A percentile compares a stretch with the other conserved stretches of the same genome.
These are phyloP conservation scores for Aproaerema taeniolella DNA, from an alignment of 2,888 invertebrate species.

Conservation along the genomic window DNA sequence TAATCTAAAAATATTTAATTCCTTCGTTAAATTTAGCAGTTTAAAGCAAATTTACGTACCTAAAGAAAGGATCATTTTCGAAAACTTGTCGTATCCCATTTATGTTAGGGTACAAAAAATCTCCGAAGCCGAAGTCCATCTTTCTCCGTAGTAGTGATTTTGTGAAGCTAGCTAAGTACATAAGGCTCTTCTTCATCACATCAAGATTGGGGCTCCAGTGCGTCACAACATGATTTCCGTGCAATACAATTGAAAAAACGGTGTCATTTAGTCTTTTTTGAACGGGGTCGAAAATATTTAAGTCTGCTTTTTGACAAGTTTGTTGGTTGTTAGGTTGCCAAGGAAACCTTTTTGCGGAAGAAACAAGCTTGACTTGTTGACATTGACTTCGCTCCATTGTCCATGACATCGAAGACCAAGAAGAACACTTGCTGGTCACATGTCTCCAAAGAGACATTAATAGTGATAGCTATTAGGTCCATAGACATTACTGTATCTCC, in stretches of 20 bases:
- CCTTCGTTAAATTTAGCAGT: too few species aligned
- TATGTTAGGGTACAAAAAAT: slow-evolving; percentile 58
- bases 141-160: slow-evolving; percentile 40
- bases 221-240: slow-evolving; percentile 53
- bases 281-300: slow-evolving; percentile 40
- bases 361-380: slow-evolving; percentile 2
- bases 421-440: neutral
- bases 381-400: neutral
- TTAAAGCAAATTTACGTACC: slow-evolving; percentile 39
- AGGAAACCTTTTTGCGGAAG: slow-evolving; percentile 54
- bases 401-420: neutral
- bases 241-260: slow-evolving; percentile 31
- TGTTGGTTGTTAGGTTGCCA: slow-evolving; percentile 54
- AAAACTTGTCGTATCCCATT: slow-evolving; percentile 52
- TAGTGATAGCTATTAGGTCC: neutral
- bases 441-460: neutral
- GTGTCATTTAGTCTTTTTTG: slow-evolving; percentile 42
- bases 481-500: too few species aligned
- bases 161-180: slow-evolving; percentile 38
- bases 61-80: slow-evolving; percentile 47
- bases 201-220: slow-evolving; percentile 33
- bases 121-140: slow-evolving; percentile 69
- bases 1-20: too few species aligned
- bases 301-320: slow-evolving; percentile 50
- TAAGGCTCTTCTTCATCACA: slow-evolving; percentile 33